Evolutionary conservation across 2,113 vertebrate species (phyloP).

Genomic region (Neomonachus schauinslandi): DNA sequence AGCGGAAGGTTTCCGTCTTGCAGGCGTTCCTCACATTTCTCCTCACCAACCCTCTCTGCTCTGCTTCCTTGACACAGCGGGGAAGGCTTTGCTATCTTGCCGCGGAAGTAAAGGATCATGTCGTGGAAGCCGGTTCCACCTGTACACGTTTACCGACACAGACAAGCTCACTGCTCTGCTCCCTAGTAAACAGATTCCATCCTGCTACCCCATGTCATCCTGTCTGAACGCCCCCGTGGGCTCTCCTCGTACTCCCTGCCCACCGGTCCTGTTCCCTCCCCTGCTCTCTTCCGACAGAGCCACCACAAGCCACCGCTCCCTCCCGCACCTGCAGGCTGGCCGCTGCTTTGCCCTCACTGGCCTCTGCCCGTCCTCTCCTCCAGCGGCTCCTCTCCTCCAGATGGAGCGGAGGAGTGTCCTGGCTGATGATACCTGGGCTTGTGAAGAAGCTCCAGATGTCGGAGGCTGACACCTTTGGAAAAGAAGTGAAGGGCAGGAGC

Average conservation of each 20-base stretch:
- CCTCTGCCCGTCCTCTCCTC: neutral
- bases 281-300: neutral
- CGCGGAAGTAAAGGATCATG: neutral
- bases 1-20: neutral
- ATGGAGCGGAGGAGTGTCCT: accelerated
- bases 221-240: neutral
- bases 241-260: neutral
- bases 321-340: neutral
- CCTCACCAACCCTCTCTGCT: neutral
- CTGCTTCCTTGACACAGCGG: accelerated
- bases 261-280: accelerated
- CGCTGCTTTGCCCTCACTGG: neutral
- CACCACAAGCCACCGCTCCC: accelerated
- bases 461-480: neutral
- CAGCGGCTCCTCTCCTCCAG: neutral
- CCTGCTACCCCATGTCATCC: accelerated
- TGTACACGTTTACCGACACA: neutral
- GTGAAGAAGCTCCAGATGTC: neutral
- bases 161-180: neutral
- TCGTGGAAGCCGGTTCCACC: neutral
- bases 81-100: neutral
- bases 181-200: neutral
- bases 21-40: neutral
- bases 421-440: neutral
- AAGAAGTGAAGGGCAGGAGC: neutral